A percentile compares a stretch with the other conserved stretches of the same genome.
These are phyloP conservation scores for Cylindroiulus punctatus DNA, from an alignment of 2,888 invertebrate species.

Conservation along the genomic window DNA sequence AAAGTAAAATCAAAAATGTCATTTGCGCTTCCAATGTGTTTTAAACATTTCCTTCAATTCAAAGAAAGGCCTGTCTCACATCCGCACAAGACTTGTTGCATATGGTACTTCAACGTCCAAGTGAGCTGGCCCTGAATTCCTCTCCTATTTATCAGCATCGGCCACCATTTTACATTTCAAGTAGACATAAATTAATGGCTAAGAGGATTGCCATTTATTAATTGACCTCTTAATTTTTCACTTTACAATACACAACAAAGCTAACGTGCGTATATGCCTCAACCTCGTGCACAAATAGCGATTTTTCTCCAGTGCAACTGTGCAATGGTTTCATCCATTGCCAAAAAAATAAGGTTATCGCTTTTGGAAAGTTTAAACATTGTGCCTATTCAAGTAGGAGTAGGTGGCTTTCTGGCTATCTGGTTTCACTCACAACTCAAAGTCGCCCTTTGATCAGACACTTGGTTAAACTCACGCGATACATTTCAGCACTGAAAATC, in stretches of 20 bases:
- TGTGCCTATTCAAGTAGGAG: constrained; percentile 18
- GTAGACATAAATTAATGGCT: constrained; percentile 18
- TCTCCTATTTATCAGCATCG: constrained; percentile 1
- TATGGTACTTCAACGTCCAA: not conserved
- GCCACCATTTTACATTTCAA: constrained; percentile 18
- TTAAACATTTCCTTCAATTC: not conserved
- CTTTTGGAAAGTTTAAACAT: constrained; percentile 18
- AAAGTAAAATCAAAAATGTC: too few relatives aligned
- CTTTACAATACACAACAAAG: not conserved
- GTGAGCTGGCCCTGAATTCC: constrained; percentile 4
- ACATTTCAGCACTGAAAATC: not conserved
- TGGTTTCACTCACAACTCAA: constrained; percentile 4
- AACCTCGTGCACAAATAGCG: not conserved
- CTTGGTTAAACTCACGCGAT: constrained; percentile 7
- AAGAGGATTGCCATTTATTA: constrained; percentile 10
- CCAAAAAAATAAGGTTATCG: constrained; percentile 8
- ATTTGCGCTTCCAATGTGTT: not conserved
- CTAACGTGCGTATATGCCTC: not conserved
- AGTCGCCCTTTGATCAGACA: constrained; percentile 18
- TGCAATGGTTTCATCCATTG: not conserved
- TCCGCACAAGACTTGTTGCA: not conserved
- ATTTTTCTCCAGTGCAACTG: constrained; percentile 3
- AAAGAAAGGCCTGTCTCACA: too few relatives aligned
- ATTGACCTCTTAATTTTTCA: constrained; percentile 6
- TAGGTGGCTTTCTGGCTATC: constrained; percentile 18